phyloP scores from a whole-genome alignment of 2,113 vertebrate genomes.

The Oplegnathus fasciatus region DNA sequence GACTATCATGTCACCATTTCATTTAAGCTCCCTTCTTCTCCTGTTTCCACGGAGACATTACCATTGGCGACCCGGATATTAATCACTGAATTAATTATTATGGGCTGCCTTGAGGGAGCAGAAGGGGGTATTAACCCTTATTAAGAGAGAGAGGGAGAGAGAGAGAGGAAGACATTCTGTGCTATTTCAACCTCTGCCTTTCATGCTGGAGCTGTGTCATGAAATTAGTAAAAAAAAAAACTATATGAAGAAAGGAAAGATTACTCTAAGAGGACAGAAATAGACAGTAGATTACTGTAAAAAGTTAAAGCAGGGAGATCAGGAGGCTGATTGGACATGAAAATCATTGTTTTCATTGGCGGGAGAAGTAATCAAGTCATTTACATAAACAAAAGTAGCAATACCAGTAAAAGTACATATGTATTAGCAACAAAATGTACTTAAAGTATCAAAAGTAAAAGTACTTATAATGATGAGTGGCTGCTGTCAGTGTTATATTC shows the following conservation, averaged over 20 bases:
- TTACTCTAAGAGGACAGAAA: neutral
- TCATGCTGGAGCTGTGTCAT: conserved; percentile 10
- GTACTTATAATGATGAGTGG: no score
- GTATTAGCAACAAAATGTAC: no score
- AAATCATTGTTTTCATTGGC: no score
- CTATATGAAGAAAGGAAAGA: neutral
- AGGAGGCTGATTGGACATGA: no score
- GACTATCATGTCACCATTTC: conserved; percentile 64
- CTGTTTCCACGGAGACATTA: conserved; percentile 74
- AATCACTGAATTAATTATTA: conserved; percentile 81
- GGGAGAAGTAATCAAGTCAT: no score
- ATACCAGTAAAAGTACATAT: no score
- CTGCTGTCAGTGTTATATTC: no score
- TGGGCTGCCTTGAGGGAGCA: conserved; percentile 67
- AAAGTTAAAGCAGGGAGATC: neutral
- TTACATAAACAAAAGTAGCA: no score
- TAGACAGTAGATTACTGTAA: neutral
- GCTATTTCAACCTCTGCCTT: conserved; percentile 42
- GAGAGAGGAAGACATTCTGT: conserved; percentile 23
- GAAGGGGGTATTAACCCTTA: conserved; percentile 71
- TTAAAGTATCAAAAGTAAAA: no score
- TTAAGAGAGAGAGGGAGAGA: conserved; percentile 48
- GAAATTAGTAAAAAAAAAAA: conserved; percentile 18
- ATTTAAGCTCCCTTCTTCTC: conserved; percentile 60
- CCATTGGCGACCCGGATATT: conserved; percentile 71